Percentiles rank a stretch among this genome's conserved stretches.
Evolutionary conservation across 92 coral and sea anemone species (phyloP).

Genomic region (Umimayanthus chanpuru): DNA sequence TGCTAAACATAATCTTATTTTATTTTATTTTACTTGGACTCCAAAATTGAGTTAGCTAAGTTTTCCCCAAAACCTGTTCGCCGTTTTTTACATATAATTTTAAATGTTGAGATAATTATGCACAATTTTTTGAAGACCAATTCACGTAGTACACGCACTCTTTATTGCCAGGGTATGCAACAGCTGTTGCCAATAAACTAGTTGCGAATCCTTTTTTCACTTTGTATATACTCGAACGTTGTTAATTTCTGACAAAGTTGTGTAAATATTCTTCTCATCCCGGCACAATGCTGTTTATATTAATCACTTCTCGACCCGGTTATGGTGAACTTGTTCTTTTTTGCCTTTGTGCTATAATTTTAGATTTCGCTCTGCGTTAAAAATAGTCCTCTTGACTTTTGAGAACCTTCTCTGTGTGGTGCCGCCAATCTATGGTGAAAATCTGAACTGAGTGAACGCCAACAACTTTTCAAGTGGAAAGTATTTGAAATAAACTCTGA

Average conservation of each 20-base stretch:
- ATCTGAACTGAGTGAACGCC: neutral
- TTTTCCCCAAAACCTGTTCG: neutral
- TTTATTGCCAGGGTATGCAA: conserved; percentile 30
- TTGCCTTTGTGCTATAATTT: neutral
- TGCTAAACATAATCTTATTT: neutral
- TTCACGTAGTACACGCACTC: neutral
- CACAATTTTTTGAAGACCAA: conserved; percentile 4
- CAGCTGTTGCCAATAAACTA: conserved; percentile 13
- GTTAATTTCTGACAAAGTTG: neutral
- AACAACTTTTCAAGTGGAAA: neutral
- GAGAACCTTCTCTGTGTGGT: neutral
- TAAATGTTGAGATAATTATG: neutral
- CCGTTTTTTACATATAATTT: neutral
- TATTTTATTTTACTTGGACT: neutral
- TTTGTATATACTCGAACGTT: neutral
- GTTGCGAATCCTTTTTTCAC: neutral
- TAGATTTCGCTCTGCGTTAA: neutral
- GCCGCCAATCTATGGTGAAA: neutral
- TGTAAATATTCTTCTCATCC: neutral
- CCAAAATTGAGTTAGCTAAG: neutral
- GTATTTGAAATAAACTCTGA: neutral
- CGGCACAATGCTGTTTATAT: neutral
- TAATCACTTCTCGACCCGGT: neutral
- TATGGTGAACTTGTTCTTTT: too few relatives aligned
- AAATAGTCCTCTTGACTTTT: too few relatives aligned